A percentile compares a stretch with the other conserved stretches of the same genome.
phyloP scores from a whole-genome alignment of 2,888 invertebrate genomes.

The Netelia melanura region DNA sequence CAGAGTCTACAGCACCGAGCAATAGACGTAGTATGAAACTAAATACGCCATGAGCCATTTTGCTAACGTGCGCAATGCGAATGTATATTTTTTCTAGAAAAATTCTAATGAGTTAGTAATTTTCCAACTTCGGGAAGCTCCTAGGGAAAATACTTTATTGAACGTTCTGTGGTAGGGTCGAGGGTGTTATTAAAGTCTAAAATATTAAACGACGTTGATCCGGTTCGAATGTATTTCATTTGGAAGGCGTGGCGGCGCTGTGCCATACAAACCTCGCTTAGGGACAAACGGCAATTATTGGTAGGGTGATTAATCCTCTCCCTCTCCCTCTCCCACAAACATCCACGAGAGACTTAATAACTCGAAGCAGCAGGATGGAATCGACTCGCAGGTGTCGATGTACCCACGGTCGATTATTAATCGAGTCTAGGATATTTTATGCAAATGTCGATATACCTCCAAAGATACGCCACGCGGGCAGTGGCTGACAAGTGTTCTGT shows the following conservation, averaged over 20 bases:
- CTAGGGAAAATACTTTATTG: not conserved
- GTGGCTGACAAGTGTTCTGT: not conserved
- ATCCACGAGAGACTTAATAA: not conserved
- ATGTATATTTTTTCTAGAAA: not conserved
- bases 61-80: not conserved
- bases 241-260: not conserved
- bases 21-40: too few relatives aligned
- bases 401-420: constrained; percentile 24
- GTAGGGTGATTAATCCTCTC: not conserved
- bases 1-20: constrained; percentile 42
- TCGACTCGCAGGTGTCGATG: constrained; percentile 16
- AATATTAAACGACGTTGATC: constrained; percentile 42
- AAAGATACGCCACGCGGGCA: not conserved
- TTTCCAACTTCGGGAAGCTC: not conserved
- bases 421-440: not conserved
- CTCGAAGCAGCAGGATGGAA: not conserved
- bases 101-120: constrained; percentile 3
- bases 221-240: not conserved
- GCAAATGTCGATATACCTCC: not conserved
- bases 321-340: not conserved
- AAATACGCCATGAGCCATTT: not conserved
- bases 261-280: too few relatives aligned
- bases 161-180: not conserved
- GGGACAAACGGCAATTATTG: too few relatives aligned
- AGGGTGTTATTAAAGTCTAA: constrained; percentile 23